Percentiles rank a stretch among this genome's conserved stretches.
Evolutionary conservation across 2,888 invertebrate genomes (phyloP).

Genomic region (Podabrus alpinus): DNA sequence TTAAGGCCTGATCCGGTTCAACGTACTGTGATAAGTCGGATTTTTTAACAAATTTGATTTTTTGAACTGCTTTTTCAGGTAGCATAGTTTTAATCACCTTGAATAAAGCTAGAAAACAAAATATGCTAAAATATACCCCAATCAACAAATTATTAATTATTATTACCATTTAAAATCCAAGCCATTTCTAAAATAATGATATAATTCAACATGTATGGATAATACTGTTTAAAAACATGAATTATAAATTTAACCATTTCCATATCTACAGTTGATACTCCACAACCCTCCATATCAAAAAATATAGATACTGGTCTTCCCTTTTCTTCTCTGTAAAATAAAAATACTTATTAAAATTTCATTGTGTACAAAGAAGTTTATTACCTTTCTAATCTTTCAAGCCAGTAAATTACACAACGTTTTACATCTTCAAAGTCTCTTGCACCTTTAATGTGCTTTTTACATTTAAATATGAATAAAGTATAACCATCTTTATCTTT

Average conservation of each 20-base stretch:
- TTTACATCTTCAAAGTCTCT: slow-evolving; percentile 77
- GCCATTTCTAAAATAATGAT: slow-evolving; percentile 93
- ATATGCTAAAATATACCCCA: not conserved
- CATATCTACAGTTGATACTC: slow-evolving; percentile 88
- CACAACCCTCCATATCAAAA: slow-evolving; percentile 89
- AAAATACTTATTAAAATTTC: not conserved
- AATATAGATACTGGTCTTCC: slow-evolving; percentile 81
- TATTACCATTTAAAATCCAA: slow-evolving; percentile 84
- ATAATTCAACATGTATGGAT: slow-evolving; percentile 85
- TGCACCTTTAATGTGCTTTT: slow-evolving; percentile 77
- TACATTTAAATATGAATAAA: slow-evolving; percentile 79
- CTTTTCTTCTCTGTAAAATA: slow-evolving; percentile 65
- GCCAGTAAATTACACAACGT: slow-evolving; percentile 82
- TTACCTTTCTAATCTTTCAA: slow-evolving; percentile 77
- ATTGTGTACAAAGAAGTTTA: slow-evolving; percentile 13
- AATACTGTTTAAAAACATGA: slow-evolving; percentile 83
- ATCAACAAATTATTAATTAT: not conserved
- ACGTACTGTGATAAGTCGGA: slow-evolving; percentile 76
- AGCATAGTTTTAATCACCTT: slow-evolving; percentile 86
- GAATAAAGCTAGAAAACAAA: slow-evolving; percentile 73
- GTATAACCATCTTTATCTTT: slow-evolving; percentile 80
- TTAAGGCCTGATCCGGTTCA: slow-evolving; percentile 72
- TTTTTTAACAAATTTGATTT: slow-evolving; percentile 83
- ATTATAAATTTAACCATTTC: slow-evolving; percentile 88
- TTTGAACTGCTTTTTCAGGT: slow-evolving; percentile 85